Evolutionary conservation across 2,113 vertebrate species (phyloP).

Genomic region (Cochlearius cochlearius): DNA sequence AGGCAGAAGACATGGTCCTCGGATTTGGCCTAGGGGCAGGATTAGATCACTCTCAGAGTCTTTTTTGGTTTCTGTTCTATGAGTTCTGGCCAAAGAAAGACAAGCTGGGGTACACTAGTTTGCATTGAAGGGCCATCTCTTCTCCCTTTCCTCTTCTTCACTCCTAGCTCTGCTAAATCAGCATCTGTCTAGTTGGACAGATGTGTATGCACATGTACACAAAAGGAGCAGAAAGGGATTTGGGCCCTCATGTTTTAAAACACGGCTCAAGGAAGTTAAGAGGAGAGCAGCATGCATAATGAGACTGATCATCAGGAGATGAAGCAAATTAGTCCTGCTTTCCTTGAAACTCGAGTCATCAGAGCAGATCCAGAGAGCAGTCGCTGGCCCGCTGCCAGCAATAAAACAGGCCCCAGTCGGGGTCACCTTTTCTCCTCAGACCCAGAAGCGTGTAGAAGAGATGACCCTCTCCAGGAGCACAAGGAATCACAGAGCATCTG

Average conservation of each 20-base stretch:
- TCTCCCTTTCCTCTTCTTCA: not conserved
- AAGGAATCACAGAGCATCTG: not conserved
- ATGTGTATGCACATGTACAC: not conserved
- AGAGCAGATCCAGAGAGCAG: not conserved
- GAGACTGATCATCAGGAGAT: not conserved
- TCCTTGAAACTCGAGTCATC: not conserved
- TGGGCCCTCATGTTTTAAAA: not conserved
- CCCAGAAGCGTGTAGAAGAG: not conserved
- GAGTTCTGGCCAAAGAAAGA: not conserved
- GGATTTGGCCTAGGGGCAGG: not conserved
- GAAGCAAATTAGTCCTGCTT: not conserved
- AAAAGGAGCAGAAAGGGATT: not conserved
- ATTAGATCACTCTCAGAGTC: not conserved
- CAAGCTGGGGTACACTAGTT: not conserved
- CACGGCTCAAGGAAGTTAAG: not conserved
- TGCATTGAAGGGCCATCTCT: not conserved
- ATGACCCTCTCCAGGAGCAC: not conserved
- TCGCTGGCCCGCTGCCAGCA: rapidly evolving
- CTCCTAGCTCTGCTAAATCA: not conserved
- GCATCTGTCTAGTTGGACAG: not conserved
- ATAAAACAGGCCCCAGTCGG: not conserved
- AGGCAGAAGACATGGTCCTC: rapidly evolving
- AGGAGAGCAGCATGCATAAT: not conserved
- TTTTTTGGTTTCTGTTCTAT: not conserved
- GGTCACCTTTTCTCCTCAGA: not conserved